Evolutionary conservation across 1,140 invertebrate genomes (phyloP).

Genomic region (Leptinotarsa defecta): DNA sequence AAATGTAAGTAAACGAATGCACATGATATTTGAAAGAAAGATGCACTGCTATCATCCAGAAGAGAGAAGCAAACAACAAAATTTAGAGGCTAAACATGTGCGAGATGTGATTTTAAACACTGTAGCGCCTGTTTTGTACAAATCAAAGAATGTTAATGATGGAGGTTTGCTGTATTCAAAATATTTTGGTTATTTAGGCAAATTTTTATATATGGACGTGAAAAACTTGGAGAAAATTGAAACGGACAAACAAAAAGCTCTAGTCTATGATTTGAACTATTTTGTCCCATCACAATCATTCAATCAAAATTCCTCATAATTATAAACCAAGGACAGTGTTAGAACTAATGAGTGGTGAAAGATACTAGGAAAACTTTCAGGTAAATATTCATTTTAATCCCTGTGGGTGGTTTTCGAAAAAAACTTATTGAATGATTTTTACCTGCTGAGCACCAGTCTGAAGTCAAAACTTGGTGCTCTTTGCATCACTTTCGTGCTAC

Average conservation of each 20-base stretch:
- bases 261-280: constrained; percentile 21
- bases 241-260: constrained; percentile 22
- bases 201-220: constrained; percentile 39
- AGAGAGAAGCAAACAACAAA: constrained; percentile 33
- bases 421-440: too few relatives aligned
- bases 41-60: constrained; percentile 26
- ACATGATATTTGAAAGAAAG: constrained; percentile 34
- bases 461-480: too few relatives aligned
- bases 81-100: constrained; percentile 40
- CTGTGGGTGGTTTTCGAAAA: too few relatives aligned
- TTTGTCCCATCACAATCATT: background rate
- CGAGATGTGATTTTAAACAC: constrained; percentile 36
- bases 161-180: constrained; percentile 35
- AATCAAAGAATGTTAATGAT: constrained; percentile 35
- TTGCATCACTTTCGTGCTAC: too few relatives aligned
- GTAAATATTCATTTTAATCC: too few relatives aligned
- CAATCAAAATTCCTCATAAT: background rate
- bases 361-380: too few relatives aligned
- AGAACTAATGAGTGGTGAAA: background rate
- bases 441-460: too few relatives aligned
- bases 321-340: background rate
- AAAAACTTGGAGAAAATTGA: constrained; percentile 40
- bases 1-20: constrained; percentile 35
- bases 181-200: constrained; percentile 44
- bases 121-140: constrained; percentile 38